A percentile compares a stretch with the other conserved stretches of the same genome.
These are phyloP conservation scores for Muscicapa striata DNA, from an alignment of 2,797 vertebrate genomes.

Conservation along the genomic window DNA sequence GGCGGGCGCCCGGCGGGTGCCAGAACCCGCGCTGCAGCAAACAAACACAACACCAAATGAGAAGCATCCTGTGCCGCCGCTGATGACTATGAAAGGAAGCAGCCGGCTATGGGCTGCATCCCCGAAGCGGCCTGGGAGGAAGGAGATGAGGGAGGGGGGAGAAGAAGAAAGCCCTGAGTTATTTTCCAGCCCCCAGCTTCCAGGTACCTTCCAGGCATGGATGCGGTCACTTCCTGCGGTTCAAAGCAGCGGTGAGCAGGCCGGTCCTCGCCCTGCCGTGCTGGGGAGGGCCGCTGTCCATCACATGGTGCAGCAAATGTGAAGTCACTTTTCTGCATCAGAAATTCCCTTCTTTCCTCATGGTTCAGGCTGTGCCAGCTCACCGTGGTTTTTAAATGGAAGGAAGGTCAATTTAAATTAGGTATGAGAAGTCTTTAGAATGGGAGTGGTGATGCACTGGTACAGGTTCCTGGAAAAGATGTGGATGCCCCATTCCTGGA, in stretches of 20 bases:
- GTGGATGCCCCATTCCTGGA: neutral
- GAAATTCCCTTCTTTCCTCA: neutral
- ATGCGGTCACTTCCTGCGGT: slow-evolving; percentile 55
- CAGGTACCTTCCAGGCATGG: slow-evolving; percentile 54
- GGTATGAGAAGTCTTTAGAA: neutral
- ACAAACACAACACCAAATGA: slow-evolving; percentile 63
- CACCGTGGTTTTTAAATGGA: neutral
- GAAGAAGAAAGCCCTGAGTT: slow-evolving; percentile 11
- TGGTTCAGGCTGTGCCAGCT: neutral
- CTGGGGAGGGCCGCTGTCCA: neutral
- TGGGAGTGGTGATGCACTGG: neutral
- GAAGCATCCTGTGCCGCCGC: slow-evolving; percentile 67
- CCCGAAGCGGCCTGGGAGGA: slow-evolving; percentile 36
- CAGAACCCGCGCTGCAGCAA: slow-evolving; percentile 49
- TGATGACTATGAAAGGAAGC: slow-evolving; percentile 69
- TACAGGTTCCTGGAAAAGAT: neutral
- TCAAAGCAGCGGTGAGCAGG: neutral
- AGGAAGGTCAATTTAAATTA: neutral
- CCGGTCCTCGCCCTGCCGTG: neutral
- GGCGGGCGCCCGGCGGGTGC: slow-evolving; percentile 51
- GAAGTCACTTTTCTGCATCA: neutral
- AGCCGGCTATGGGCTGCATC: slow-evolving; percentile 41
- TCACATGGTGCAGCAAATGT: neutral
- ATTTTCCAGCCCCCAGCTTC: slow-evolving; percentile 40
- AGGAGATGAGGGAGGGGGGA: neutral